Evolutionary conservation across 2,888 invertebrate species (phyloP).

Genomic region (Piscicola geometra): DNA sequence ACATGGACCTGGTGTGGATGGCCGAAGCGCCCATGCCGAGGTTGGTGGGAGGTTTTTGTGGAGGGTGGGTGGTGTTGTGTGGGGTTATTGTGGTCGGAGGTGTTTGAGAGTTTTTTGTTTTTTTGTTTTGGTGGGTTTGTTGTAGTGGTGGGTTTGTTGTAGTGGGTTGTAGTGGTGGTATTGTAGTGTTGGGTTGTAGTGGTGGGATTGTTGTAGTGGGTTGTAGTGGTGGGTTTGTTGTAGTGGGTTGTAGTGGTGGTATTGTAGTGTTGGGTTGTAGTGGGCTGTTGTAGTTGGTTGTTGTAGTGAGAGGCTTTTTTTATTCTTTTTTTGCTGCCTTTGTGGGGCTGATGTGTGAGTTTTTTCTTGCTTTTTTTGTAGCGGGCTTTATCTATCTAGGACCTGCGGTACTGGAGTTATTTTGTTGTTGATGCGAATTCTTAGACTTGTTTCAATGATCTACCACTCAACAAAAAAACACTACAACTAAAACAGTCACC

Average conservation of each 20-base stretch:
- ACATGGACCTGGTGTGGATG: slow-evolving; percentile 67
- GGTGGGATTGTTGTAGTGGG: neutral
- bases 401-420: too few species aligned
- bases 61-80: neutral
- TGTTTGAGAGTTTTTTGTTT: neutral
- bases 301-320: too few species aligned
- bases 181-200: neutral
- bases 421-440: too few species aligned
- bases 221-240: neutral
- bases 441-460: too few species aligned
- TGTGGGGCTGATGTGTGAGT: too few species aligned
- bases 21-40: slow-evolving; percentile 65
- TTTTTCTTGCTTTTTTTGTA: too few species aligned
- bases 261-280: neutral
- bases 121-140: neutral
- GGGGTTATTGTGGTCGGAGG: neutral
- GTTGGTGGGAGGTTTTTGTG: slow-evolving; percentile 49
- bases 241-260: neutral
- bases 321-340: too few species aligned
- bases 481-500: too few species aligned
- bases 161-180: neutral
- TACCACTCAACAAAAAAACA: too few species aligned
- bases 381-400: too few species aligned
- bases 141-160: neutral
- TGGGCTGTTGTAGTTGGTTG: neutral